A percentile compares a stretch with the other conserved stretches of the same genome.
These are phyloP conservation scores for Plutomurus gul DNA, from an alignment of 1,140 invertebrate genomes.

Conservation along the genomic window DNA sequence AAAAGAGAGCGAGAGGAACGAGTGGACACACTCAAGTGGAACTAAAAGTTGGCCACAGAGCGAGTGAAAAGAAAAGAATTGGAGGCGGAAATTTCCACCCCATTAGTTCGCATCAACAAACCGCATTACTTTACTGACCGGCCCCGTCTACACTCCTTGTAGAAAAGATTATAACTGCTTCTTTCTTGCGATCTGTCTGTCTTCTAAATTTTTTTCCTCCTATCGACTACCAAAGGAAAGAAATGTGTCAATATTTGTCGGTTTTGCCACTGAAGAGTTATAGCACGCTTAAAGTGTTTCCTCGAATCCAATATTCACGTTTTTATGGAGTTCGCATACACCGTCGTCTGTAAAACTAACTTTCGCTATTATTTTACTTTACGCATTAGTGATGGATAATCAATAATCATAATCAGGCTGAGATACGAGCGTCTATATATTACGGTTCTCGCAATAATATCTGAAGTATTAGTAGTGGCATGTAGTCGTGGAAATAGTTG, in stretches of 20 bases:
- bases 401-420: no score
- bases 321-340: background rate
- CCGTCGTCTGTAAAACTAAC: no score
- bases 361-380: no score
- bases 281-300: conserved; percentile 9
- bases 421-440: no score
- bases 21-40: conserved; percentile 24
- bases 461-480: no score
- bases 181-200: conserved; percentile 3
- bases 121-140: conserved; percentile 40
- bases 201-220: conserved; percentile 2
- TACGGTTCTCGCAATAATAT: no score
- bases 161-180: background rate
- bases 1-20: background rate
- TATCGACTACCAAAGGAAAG: background rate
- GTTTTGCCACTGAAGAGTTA: conserved; percentile 17
- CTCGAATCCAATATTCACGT: background rate
- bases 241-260: conserved; percentile 29
- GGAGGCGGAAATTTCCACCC: conserved; percentile 29
- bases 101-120: conserved; percentile 33
- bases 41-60: conserved; percentile 40
- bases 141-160: background rate
- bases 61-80: conserved; percentile 33
- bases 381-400: no score
- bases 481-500: no score